Percentiles rank a stretch among this genome's conserved stretches.
phyloP scores from a whole-genome alignment of 92 coral and sea anemone species.

The Siderastrea siderea region DNA sequence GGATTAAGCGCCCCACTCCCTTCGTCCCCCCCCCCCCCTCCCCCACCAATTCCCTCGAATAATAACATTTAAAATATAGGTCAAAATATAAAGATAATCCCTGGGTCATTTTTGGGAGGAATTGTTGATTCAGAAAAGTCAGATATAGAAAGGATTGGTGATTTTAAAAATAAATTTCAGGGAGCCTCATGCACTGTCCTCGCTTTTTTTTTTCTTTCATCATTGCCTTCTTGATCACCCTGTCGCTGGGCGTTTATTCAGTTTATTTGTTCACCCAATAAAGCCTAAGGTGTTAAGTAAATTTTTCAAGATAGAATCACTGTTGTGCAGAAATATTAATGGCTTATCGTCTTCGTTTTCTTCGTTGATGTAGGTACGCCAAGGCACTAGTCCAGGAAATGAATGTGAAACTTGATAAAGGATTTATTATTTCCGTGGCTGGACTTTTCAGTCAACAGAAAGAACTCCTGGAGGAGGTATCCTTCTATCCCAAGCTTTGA shows the following conservation, averaged over 20 bases:
- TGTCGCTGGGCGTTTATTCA: too few relatives aligned
- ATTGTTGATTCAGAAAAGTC: too few relatives aligned
- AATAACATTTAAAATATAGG: too few relatives aligned
- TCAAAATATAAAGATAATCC: too few relatives aligned
- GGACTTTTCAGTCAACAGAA: slow-evolving; percentile 80
- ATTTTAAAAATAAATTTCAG: too few relatives aligned
- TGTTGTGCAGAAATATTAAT: not conserved
- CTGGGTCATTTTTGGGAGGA: not conserved
- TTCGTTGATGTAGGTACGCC: slow-evolving; percentile 74
- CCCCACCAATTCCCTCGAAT: too few relatives aligned
- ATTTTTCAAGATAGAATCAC: not conserved
- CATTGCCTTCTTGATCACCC: too few relatives aligned
- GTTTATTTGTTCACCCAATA: too few relatives aligned
- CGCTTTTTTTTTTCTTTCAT: not conserved
- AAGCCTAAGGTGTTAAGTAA: too few relatives aligned
- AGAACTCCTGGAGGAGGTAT: slow-evolving; percentile 84
- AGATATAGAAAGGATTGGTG: too few relatives aligned
- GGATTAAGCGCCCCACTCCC: too few relatives aligned
- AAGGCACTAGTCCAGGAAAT: slow-evolving; percentile 94
- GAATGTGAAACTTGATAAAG: slow-evolving; percentile 94
- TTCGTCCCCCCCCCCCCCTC: too few relatives aligned
- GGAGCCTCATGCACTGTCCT: not conserved
- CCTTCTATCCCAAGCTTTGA: not conserved
- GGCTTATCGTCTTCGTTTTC: not conserved
- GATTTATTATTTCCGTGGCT: slow-evolving; percentile 82